These are phyloP conservation scores for Ceyx melanurus DNA, from an alignment of 2,113 vertebrate species.

Conservation along the genomic window DNA sequence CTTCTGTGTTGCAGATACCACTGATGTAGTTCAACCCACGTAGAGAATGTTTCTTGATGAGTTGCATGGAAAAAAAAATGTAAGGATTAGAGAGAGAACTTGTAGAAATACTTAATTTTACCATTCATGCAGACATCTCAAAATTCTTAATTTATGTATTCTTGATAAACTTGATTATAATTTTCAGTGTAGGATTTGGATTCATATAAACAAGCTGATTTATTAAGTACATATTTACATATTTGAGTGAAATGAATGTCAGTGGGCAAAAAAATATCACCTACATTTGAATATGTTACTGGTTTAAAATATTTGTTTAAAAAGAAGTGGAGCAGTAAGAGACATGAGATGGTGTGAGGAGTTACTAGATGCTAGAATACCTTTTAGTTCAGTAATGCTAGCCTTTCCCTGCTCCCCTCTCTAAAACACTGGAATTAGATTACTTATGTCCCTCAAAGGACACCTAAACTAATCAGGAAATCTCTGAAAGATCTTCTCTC, in stretches of 20 bases:
- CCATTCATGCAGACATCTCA: neutral
- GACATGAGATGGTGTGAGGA: fast-evolving
- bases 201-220: neutral
- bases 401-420: neutral
- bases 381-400: neutral
- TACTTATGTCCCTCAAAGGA: conserved; percentile 23
- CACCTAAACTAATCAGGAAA: conserved; percentile 54
- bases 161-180: conserved; percentile 21
- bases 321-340: neutral
- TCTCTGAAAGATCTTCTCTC: neutral
- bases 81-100: neutral
- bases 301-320: neutral
- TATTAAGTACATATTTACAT: neutral
- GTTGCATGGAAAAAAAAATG: neutral
- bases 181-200: neutral
- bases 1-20: neutral
- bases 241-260: neutral
- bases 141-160: neutral
- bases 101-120: neutral
- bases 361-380: neutral
- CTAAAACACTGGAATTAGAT: conserved; percentile 31
- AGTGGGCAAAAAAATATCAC: neutral
- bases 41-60: neutral
- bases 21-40: neutral
- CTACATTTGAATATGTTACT: neutral